A percentile compares a stretch with the other conserved stretches of the same genome.
These are phyloP conservation scores for Spilarctia lutea DNA, from an alignment of 2,888 invertebrate genomes.

Conservation along the genomic window DNA sequence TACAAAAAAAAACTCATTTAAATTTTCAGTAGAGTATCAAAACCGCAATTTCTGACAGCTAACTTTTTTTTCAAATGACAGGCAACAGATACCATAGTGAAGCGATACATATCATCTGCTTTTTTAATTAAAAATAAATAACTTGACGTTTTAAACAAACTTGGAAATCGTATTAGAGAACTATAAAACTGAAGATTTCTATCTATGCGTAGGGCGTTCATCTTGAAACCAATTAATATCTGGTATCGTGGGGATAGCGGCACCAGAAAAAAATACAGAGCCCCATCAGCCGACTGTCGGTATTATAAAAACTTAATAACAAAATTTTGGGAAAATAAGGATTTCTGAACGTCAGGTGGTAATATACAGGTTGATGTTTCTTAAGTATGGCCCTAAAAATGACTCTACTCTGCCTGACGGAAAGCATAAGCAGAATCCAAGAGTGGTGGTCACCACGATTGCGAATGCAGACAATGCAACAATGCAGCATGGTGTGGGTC, in stretches of 20 bases:
- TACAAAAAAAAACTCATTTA: too few relatives aligned
- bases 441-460: too few relatives aligned
- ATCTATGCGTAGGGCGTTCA: constrained; percentile 32
- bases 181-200: constrained; percentile 51
- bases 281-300: constrained; percentile 42
- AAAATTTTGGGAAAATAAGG: constrained; percentile 42
- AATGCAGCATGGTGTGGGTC: too few relatives aligned
- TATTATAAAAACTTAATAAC: constrained; percentile 48
- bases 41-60: background rate
- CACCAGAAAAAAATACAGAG: constrained; percentile 20
- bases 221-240: constrained; percentile 40
- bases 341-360: constrained; percentile 29
- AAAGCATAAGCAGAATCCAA: too few relatives aligned
- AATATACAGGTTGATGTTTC: constrained; percentile 29
- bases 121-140: constrained; percentile 26
- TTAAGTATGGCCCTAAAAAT: too few relatives aligned
- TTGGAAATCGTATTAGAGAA: constrained; percentile 36
- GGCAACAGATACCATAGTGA: background rate
- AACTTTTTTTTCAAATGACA: background rate
- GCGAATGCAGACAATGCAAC: too few relatives aligned
- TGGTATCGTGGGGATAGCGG: constrained; percentile 21
- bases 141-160: constrained; percentile 33
- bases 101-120: constrained; percentile 3
- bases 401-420: too few relatives aligned
- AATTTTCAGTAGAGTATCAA: background rate